phyloP scores from a whole-genome alignment of 2,113 vertebrate genomes.

The Hymenochirus boettgeri region DNA sequence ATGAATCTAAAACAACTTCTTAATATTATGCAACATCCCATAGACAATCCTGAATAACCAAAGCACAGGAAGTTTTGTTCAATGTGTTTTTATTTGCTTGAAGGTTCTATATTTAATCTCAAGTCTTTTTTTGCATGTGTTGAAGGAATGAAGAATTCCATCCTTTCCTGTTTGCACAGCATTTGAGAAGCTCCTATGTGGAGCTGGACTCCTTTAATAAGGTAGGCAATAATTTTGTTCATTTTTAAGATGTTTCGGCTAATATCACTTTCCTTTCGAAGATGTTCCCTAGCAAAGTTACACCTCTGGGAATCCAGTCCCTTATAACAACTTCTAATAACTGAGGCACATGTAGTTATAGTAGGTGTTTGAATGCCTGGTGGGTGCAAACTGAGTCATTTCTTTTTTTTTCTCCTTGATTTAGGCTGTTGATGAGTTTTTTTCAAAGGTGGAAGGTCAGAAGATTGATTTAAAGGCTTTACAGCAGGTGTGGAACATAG shows the following conservation, averaged over 20 bases:
- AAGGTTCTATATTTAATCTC: neutral
- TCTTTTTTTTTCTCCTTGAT: conserved; percentile 42
- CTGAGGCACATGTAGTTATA: too few relatives aligned
- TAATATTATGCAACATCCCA: too few relatives aligned
- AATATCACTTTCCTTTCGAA: too few relatives aligned
- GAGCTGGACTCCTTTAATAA: conserved; percentile 96
- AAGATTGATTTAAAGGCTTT: conserved; percentile 93
- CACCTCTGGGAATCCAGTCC: too few relatives aligned
- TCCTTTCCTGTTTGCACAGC: conserved; percentile 91
- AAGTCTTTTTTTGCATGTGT: conserved; percentile 42
- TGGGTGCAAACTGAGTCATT: neutral
- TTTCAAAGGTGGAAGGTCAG: conserved; percentile 95
- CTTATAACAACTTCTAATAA: too few relatives aligned
- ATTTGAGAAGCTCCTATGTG: conserved; percentile 74
- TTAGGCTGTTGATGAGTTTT: conserved; percentile 95
- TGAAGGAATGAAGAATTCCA: conserved; percentile 96
- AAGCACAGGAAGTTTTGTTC: too few relatives aligned
- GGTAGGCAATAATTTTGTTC: conserved; percentile 60
- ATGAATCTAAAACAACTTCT: too few relatives aligned
- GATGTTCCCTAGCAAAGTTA: too few relatives aligned
- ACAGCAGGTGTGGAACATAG: conserved; percentile 69
- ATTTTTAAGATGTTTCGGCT: too few relatives aligned
- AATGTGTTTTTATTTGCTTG: too few relatives aligned
- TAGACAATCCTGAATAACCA: too few relatives aligned
- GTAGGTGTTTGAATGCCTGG: too few relatives aligned